These are phyloP conservation scores for Narcine bancroftii DNA, from an alignment of 2,113 vertebrate species.

Conservation along the genomic window DNA sequence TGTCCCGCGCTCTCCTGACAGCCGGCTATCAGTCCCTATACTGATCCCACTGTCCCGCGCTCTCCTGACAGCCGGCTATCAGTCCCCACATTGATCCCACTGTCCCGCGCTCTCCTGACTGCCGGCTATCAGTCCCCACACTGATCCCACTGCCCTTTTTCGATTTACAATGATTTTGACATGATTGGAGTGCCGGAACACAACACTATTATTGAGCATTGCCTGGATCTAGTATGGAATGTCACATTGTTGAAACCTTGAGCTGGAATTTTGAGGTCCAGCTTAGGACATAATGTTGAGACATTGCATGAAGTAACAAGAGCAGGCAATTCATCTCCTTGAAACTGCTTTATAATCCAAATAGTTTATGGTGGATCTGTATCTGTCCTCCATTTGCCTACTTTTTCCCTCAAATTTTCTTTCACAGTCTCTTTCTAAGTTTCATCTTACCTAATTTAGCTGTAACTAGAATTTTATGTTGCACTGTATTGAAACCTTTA, in stretches of 20 bases:
- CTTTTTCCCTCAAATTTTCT: no score
- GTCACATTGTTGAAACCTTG: background rate
- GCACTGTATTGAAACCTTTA: background rate
- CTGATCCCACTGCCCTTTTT: no score
- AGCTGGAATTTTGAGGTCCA: background rate
- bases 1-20: no score
- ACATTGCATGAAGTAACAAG: background rate
- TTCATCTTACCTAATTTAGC: background rate
- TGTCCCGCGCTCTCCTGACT: no score
- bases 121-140: no score
- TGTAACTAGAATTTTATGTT: background rate
- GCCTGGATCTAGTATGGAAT: background rate
- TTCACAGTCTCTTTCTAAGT: background rate
- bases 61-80: no score
- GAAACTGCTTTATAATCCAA: background rate
- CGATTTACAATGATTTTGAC: no score
- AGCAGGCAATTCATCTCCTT: background rate
- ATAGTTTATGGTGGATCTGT: background rate
- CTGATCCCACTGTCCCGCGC: no score
- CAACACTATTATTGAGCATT: no score
- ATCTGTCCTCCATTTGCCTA: background rate
- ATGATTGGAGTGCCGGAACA: no score
- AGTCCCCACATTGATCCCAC: no score
- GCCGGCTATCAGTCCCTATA: no score
- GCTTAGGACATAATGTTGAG: background rate